Base-by-base conservation (phyloP, 2,797 vertebrate species). In the Poliocrania exsul region DNA sequence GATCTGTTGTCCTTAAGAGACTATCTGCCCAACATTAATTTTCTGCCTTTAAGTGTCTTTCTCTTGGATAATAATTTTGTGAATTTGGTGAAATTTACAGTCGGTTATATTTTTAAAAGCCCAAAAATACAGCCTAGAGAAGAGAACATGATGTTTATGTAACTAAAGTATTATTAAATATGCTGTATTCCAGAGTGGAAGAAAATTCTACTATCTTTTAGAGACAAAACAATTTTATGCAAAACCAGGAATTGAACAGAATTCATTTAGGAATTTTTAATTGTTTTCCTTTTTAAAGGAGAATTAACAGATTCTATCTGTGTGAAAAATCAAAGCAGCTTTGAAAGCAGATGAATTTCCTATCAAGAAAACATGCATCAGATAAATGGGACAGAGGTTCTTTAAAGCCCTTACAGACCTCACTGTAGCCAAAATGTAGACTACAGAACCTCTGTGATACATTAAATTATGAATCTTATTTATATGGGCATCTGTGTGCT, bases 401-500 rank as follows among this genome's bases (percentile, higher is more conserved):
- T 96, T 96, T 88, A 95, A 93, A 90, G 49, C 60, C 65, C 92
- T 95, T 95, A 91, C 78, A 93, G 86, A 95, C 92, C 82, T 94
- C 88, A 81, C 57, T 84, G 87, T 93, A 95, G 81, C 92, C 93
- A 90, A 96, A 95, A 90, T 95, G 44, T 90, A 96, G 51, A 94
- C 88, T 81, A 84, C 81, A 83, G 93, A 93, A 96, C 87, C 96
- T 97, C 96, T 93, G 88, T 91, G 82, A 85, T 91, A 93, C 92
- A 64, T 95, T 97, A 94, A 96, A 93, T 95, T 96, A 96, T 92
- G 75, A 95, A 94, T 78, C 93, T 97, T 94, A 97, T 96, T 98
- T 97, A 95, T 97, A 95, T 95, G 92, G 97, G 81, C 95, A 97
- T 97, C 97, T 96, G 93, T 97, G 97, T 97, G 96, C 92, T 95